A percentile compares a stretch with the other conserved stretches of the same genome.
These are phyloP conservation scores for Unio pictorum DNA, from an alignment of 2,888 invertebrate genomes.

Conservation along the genomic window DNA sequence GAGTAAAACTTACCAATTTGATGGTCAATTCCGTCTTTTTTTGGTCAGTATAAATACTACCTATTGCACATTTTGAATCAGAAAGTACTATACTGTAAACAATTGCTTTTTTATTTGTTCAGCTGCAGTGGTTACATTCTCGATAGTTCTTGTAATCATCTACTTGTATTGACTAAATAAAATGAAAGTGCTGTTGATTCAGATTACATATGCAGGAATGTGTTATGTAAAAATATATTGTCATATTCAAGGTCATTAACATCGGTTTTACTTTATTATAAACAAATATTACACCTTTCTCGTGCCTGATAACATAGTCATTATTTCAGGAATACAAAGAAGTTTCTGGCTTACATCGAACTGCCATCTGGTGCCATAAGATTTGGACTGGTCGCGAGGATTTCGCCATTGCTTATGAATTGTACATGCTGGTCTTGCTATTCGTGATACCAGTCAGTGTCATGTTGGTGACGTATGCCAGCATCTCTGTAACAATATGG, in stretches of 20 bases:
- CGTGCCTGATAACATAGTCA: neutral
- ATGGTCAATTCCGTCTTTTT: too few relatives aligned
- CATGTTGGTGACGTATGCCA: constrained; percentile 79
- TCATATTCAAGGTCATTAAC: neutral
- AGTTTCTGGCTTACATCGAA: constrained; percentile 20
- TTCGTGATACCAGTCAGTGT: constrained; percentile 78
- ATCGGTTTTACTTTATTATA: neutral
- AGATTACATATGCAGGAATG: neutral
- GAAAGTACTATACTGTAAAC: too few relatives aligned
- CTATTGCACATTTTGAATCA: too few relatives aligned
- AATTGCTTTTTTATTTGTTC: too few relatives aligned
- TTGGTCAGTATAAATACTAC: too few relatives aligned
- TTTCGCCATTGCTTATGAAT: constrained; percentile 73
- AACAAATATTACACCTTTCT: neutral
- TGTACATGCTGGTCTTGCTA: constrained; percentile 79
- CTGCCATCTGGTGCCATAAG: constrained; percentile 76
- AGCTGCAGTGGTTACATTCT: too few relatives aligned
- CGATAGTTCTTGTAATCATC: too few relatives aligned
- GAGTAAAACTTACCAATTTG: too few relatives aligned
- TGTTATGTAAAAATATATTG: neutral
- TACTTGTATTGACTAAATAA: too few relatives aligned
- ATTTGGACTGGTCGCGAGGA: constrained; percentile 67
- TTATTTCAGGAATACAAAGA: constrained; percentile 35
- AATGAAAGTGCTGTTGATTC: neutral
- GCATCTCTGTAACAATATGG: constrained; percentile 79